A percentile compares a stretch with the other conserved stretches of the same genome.
These are phyloP conservation scores for Acronicta alni DNA, from an alignment of 2,888 invertebrate genomes.

Conservation along the genomic window DNA sequence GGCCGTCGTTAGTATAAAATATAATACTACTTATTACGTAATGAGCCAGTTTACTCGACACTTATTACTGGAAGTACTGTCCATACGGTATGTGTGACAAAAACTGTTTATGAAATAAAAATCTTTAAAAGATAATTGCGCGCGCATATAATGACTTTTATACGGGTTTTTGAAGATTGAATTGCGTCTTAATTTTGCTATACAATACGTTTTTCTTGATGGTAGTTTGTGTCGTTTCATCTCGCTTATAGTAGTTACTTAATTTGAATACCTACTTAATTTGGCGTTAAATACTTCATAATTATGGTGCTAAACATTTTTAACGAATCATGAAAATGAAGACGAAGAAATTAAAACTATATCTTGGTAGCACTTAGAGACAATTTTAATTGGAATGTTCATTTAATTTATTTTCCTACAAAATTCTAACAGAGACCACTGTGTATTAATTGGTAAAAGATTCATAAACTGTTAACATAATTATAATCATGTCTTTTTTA, in stretches of 20 bases:
- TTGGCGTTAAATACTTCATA: constrained; percentile 10
- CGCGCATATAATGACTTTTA: constrained; percentile 1
- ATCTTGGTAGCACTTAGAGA: background rate
- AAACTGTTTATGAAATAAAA: constrained; percentile 26
- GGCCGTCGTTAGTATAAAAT: constrained; percentile 54
- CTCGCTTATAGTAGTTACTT: constrained; percentile 24
- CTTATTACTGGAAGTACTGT: constrained; percentile 36
- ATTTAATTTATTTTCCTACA: background rate
- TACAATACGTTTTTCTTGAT: constrained; percentile 7
- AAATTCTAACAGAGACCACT: too few species aligned
- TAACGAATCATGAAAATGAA: constrained; percentile 32
- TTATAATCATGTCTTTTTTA: background rate
- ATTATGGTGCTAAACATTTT: too few species aligned
- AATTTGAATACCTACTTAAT: constrained; percentile 13
- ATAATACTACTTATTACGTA: constrained; percentile 53
- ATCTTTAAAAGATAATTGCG: constrained; percentile 17
- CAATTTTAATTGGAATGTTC: background rate
- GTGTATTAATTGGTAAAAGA: too few species aligned
- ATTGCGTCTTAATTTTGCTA: constrained; percentile 21
- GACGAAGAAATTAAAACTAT: constrained; percentile 8
- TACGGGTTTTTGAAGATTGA: constrained; percentile 22
- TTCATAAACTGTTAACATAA: background rate
- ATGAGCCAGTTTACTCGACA: constrained; percentile 51
- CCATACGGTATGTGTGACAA: constrained; percentile 9
- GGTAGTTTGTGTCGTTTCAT: constrained; percentile 27